phyloP scores from a whole-genome alignment of 2,797 vertebrate species.

The Ctenopoma multispine region DNA sequence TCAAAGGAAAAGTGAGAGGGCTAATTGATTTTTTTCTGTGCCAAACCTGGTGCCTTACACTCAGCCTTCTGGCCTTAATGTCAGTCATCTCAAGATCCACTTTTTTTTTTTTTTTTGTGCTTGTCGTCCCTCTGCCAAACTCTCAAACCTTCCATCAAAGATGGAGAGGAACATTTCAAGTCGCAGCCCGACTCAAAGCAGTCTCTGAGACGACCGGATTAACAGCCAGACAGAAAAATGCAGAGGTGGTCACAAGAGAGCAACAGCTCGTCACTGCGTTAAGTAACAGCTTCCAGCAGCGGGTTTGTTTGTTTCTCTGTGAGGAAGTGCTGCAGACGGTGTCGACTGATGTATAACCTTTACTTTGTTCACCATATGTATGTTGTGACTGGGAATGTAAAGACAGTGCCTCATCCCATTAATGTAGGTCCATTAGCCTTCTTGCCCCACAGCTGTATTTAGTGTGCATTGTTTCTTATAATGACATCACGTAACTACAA shows the following conservation, averaged over 20 bases:
- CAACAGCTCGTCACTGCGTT: conserved; percentile 39
- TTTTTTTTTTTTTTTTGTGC: conserved; percentile 22
- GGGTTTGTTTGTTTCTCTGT: conserved; percentile 38
- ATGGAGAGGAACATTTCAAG: conserved; percentile 41
- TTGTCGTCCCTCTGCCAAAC: conserved; percentile 43
- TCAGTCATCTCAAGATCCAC: conserved; percentile 20
- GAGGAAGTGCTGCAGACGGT: conserved; percentile 48
- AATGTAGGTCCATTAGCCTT: conserved; percentile 13
- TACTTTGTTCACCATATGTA: conserved; percentile 8
- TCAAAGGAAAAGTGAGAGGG: conserved; percentile 5
- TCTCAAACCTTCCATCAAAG: conserved; percentile 44
- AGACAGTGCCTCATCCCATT: conserved; percentile 34
- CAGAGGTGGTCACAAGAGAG: conserved; percentile 51
- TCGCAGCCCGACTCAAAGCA: conserved; percentile 20
- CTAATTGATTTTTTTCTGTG: conserved; percentile 13
- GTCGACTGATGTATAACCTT: conserved; percentile 42
- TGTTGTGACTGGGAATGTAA: conserved; percentile 24
- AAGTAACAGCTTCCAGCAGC: conserved; percentile 57
- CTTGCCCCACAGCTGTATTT: conserved; percentile 46
- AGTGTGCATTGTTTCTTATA: conserved; percentile 43
- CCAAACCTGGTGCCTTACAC: conserved; percentile 13
- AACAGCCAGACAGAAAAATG: conserved; percentile 69
- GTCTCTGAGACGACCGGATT: conserved; percentile 57
- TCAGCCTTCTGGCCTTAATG: conserved; percentile 27
- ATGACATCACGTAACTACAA: conserved; percentile 67